Base-by-base conservation (phyloP, 2,888 invertebrate species). In the Caenorhabditis sinica region DNA sequence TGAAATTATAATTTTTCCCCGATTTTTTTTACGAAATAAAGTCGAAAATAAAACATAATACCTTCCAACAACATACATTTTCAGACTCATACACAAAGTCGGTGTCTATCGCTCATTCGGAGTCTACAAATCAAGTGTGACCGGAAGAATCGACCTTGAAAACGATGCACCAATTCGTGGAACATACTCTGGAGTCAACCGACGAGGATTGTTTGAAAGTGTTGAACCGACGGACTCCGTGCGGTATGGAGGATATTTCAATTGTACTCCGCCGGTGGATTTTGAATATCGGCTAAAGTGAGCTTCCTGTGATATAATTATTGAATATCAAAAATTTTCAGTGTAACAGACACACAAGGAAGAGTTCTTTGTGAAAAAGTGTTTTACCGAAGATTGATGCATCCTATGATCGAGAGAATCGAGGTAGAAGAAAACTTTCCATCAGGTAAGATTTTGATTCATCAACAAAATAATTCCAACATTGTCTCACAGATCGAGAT, bases 181-280 rank as follows among this genome's bases (percentile, higher is more conserved):
- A 69, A 82, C 76, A 17, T 85, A 85, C 43, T n/a, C 63, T 11
- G 82, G 79, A 23, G 17, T 72, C 20, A 76, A 72, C n/a, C 30
- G 25, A 20, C 53, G 72, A 40, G 85, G 85, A 17, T 40, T 85
- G n/a, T 85, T 85, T 28, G 85, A 82, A 58, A 85, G 82, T 56
- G 33, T 82, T 0, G 81, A 77, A 20, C 77, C 77, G 15, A 82
- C 82, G 0, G 77, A 85, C 9, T 45, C 17, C 30, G 85, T 85
- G 0, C 23, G 77, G 15, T 80, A 40, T 68, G 85, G 85, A 33
- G 81, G 51, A 23, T 85, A 85, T 61, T 81, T 72, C 17, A 82
- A 82, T 20, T 85, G 85, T 33, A 85, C 81, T n/a, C 85, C 85
- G 3, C 85, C 81, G 8, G 76, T 56, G 17, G 60, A 58, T 43